A percentile compares a stretch with the other conserved stretches of the same genome.
These are phyloP conservation scores for Drosophila chauvacae DNA, from an alignment of 1,140 invertebrate genomes.

Conservation along the genomic window DNA sequence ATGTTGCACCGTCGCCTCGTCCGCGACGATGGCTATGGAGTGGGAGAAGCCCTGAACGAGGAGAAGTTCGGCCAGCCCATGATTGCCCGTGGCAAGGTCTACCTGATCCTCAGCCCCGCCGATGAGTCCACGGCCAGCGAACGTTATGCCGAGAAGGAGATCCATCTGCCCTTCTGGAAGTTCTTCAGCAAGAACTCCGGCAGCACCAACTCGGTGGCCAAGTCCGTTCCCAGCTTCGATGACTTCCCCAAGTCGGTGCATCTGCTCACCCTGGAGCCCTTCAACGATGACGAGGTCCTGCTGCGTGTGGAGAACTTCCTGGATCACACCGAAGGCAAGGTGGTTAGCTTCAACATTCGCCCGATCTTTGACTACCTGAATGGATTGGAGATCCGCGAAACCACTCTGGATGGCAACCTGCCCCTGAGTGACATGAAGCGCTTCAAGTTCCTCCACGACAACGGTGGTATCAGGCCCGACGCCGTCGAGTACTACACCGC, in stretches of 20 bases:
- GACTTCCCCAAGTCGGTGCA: conserved; percentile 90
- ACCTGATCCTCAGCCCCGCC: conserved; percentile 86
- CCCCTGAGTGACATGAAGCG: conserved; percentile 59
- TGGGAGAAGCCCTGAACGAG: conserved; percentile 96
- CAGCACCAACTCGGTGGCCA: conserved; percentile 65
- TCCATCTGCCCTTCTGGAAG: conserved; percentile 72
- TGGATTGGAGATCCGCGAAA: conserved; percentile 65
- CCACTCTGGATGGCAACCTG: conserved; percentile 74
- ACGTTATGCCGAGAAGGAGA: conserved; percentile 60
- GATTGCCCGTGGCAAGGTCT: conserved; percentile 92
- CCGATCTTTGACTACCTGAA: conserved; percentile 59
- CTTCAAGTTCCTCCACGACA: conserved; percentile 72
- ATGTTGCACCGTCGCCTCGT: conserved; percentile 95
- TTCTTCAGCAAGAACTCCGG: conserved; percentile 80
- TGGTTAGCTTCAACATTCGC: conserved; percentile 68
- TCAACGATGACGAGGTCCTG: conserved; percentile 89
- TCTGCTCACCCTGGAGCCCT: conserved; percentile 94
- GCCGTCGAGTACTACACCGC: conserved; percentile 33
- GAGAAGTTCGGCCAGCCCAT: conserved; percentile 90
- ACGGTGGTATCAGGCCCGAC: conserved; percentile 30
- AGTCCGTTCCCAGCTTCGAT: conserved; percentile 53
- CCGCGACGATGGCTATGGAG: conserved; percentile 96
- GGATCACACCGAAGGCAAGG: conserved; percentile 90
- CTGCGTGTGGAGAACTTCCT: conserved; percentile 95
- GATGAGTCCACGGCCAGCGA: conserved; percentile 44